These are phyloP conservation scores for Drosophila lini DNA, from an alignment of 1,140 invertebrate species.

Conservation along the genomic window DNA sequence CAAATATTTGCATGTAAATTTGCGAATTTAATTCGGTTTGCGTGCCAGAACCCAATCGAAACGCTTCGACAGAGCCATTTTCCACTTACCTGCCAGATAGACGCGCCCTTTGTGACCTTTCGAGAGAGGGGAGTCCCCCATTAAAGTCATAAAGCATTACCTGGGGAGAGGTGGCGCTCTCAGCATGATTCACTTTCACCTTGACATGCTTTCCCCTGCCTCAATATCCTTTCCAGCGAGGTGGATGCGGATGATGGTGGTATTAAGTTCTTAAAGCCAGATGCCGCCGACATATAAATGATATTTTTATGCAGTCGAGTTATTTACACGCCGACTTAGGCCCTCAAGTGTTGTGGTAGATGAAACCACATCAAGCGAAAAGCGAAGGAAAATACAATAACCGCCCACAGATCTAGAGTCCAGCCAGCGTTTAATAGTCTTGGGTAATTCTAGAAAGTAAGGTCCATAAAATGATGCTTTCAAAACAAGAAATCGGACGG, in stretches of 20 bases:
- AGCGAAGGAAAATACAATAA: constrained; percentile 58
- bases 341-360: constrained; percentile 38
- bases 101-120: constrained; percentile 32
- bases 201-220: constrained; percentile 55
- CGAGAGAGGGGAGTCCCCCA: constrained; percentile 13
- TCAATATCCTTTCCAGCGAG: constrained; percentile 54
- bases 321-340: constrained; percentile 35
- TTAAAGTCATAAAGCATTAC: constrained; percentile 42
- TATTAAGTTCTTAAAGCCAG: constrained; percentile 41
- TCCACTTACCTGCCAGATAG: constrained; percentile 20
- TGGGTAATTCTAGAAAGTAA: constrained; percentile 66
- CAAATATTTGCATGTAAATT: constrained; percentile 53
- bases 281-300: constrained; percentile 58
- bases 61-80: constrained; percentile 1
- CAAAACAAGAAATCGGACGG: constrained; percentile 42
- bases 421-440: constrained; percentile 59
- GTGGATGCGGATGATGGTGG: constrained; percentile 16
- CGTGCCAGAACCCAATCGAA: constrained; percentile 47
- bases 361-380: constrained; percentile 61
- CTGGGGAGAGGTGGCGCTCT: constrained; percentile 24
- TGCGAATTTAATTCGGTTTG: constrained; percentile 42
- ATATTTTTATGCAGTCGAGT: constrained; percentile 41
- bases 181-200: constrained; percentile 41
- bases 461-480: constrained; percentile 62
- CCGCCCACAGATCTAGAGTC: constrained; percentile 61